Evolutionary conservation across 2,888 invertebrate genomes (phyloP), one percentile per base, ranked within the genome.

Genomic region (Thecophora atra): DNA sequence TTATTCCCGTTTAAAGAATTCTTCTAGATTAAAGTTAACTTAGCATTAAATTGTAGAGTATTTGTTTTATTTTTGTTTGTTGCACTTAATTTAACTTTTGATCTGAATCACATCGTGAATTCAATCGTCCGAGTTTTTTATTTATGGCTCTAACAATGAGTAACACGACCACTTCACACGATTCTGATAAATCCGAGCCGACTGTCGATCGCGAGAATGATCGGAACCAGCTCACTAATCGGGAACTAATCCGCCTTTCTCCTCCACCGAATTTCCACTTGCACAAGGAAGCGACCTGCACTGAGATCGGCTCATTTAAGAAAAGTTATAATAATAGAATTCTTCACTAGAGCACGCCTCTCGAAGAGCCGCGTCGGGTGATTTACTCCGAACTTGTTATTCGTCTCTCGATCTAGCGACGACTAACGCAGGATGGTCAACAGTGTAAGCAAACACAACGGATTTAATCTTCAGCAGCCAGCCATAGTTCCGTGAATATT

Each of bases 321-420:
- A 17, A 52, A 52, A n/a, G 51, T 65, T 24, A 24, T 30, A 11
- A 19, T 15, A 26, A 21, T 56, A 26, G 52, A 21, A 21, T 56
- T 24, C 24, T 7, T 24, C 13, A 21, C 21, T 21, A 24, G 54
- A 54, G 54, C 21, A 24, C 21, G 21, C 15, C 44, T 52, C 52
- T 66, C 30, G 51, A 51, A 30, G 28, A 52, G n/a, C 24, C 44
- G 68, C 71, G 70, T 62, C 73, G 73, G 67, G 73, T 44, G 72
- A 58, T 65, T 73, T 72, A 75, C 78, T 78, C 78, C 79, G 79
- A 81, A 83, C 82, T 82, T 81, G 82, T 81, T 82, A 83, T 79
- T 81, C 82, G 80, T 81, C 82, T 83, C 79, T 81, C 83, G 83
- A 81, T 78, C 80, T 82, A 80, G 80, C 79, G 80, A 79, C 81